Evolutionary conservation across 2,797 vertebrate genomes (phyloP).

Genomic region (Crocodylus rhombifer): DNA sequence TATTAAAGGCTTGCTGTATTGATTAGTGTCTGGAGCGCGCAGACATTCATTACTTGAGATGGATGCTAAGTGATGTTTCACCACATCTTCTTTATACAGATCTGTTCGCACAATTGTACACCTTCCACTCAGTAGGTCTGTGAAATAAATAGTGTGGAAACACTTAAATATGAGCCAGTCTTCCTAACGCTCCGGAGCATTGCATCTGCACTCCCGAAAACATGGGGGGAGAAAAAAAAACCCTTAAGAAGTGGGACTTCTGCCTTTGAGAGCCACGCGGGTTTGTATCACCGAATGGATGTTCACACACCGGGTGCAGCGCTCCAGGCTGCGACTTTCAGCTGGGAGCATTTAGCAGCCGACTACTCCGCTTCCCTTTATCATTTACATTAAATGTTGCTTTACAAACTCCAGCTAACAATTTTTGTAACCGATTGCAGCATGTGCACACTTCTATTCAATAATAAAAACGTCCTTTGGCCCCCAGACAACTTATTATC

Average conservation of each 20-base stretch:
- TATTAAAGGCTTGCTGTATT: slow-evolving; percentile 67
- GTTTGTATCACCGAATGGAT: too few species aligned
- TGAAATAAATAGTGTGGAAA: neutral
- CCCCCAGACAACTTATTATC: slow-evolving; percentile 30
- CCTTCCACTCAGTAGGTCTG: neutral
- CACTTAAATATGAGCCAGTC: rapidly evolving
- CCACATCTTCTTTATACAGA: neutral
- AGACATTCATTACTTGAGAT: slow-evolving; percentile 50
- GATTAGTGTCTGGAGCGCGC: slow-evolving; percentile 63
- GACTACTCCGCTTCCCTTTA: neutral
- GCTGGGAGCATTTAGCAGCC: rapidly evolving
- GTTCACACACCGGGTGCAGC: too few species aligned
- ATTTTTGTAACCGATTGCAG: neutral
- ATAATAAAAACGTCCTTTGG: slow-evolving; percentile 18
- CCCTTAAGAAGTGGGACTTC: neutral
- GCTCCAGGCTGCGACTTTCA: rapidly evolving
- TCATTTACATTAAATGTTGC: rapidly evolving
- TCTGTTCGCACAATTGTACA: neutral
- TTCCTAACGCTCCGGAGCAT: rapidly evolving
- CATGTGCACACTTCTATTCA: neutral
- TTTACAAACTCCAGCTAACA: slow-evolving; percentile 4
- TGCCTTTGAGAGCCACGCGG: too few species aligned
- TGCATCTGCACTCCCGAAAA: neutral
- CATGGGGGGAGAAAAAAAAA: neutral
- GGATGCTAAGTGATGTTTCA: slow-evolving; percentile 23